These are phyloP conservation scores for Araneus ventricosus DNA, from an alignment of 1,140 invertebrate species.

Conservation along the genomic window DNA sequence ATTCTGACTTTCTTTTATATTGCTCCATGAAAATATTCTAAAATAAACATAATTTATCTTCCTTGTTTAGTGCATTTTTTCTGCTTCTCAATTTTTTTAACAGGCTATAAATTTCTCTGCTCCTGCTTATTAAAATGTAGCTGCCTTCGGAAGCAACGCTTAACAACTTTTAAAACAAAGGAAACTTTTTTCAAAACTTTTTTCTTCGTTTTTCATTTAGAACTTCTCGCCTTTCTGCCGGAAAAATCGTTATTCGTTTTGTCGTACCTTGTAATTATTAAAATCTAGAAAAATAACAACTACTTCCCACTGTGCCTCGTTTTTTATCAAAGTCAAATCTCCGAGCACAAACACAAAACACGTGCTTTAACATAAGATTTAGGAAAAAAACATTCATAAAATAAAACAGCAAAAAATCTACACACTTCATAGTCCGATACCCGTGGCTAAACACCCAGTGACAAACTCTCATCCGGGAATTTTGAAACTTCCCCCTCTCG, in stretches of 20 bases:
- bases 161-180: background rate
- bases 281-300: constrained; percentile 28
- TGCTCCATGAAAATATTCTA: no score
- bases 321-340: background rate
- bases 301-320: background rate
- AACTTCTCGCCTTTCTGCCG: constrained; percentile 5
- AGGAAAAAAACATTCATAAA: background rate
- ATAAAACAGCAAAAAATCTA: constrained; percentile 15
- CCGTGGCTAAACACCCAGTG: constrained; percentile 34
- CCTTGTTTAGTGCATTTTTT: no score
- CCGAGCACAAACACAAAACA: background rate
- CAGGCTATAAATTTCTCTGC: no score
- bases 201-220: background rate
- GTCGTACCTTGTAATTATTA: constrained; percentile 52
- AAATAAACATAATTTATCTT: no score
- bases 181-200: background rate
- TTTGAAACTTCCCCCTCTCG: background rate
- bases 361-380: background rate
- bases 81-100: no score
- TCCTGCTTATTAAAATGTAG: no score
- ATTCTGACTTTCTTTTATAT: no score
- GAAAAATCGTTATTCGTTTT: background rate
- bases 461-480: constrained; percentile 1
- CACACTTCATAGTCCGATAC: constrained; percentile 60
- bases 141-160: no score